These are phyloP conservation scores for Cepphus grylle DNA, from an alignment of 2,113 vertebrate genomes.

Conservation along the genomic window DNA sequence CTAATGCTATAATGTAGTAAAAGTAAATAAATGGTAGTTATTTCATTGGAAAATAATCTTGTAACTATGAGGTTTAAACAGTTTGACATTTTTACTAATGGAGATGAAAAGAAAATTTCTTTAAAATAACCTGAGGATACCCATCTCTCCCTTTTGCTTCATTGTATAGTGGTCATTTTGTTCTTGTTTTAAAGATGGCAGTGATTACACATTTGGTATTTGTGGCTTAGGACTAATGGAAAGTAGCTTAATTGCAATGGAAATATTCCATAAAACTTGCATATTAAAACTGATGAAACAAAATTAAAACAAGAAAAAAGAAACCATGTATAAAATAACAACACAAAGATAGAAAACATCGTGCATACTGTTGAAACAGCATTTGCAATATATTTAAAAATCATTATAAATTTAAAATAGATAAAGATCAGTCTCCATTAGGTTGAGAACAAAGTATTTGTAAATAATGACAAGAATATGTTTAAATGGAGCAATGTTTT, in stretches of 20 bases:
- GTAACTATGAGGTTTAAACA: neutral
- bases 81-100: neutral
- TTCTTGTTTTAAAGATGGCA: constrained; percentile 1
- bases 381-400: constrained; percentile 40
- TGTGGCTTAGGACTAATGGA: constrained; percentile 4
- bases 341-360: neutral
- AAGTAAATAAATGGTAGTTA: neutral
- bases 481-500: constrained; percentile 56
- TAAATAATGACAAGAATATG: constrained; percentile 41
- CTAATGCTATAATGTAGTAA: neutral
- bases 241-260: constrained; percentile 17
- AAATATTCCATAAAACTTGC: constrained; percentile 30
- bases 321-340: neutral
- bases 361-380: neutral
- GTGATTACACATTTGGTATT: neutral
- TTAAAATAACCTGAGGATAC: neutral
- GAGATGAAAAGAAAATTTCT: neutral
- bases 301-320: constrained; percentile 23
- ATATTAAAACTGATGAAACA: constrained; percentile 27
- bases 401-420: constrained; percentile 47
- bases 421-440: constrained; percentile 67
- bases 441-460: constrained; percentile 67
- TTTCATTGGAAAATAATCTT: neutral
- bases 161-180: neutral
- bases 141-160: neutral